Percentiles rank a stretch among this genome's conserved stretches.
Evolutionary conservation across 1,140 invertebrate species (phyloP).

Genomic region (Plectrocnemia conspersa): DNA sequence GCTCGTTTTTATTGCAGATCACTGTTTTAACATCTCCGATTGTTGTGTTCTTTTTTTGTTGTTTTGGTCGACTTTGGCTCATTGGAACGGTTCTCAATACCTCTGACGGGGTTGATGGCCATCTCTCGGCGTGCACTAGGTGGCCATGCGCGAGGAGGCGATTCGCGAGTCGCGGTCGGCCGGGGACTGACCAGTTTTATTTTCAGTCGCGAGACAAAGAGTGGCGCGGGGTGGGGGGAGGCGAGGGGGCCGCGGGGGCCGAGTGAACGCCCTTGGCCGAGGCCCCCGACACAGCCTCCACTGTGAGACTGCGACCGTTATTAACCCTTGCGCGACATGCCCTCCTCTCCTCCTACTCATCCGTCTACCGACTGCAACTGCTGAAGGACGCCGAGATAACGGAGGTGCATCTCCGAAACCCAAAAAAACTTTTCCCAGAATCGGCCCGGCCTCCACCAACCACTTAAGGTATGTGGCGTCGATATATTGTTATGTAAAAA

Average conservation of each 20-base stretch:
- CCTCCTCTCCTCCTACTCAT: not conserved
- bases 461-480: too few relatives aligned
- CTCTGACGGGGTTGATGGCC: conserved; percentile 6
- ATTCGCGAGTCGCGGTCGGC: conserved; percentile 38
- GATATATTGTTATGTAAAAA: too few relatives aligned
- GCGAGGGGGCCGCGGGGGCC: conserved; percentile 36
- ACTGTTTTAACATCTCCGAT: too few relatives aligned
- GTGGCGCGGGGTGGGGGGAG: conserved; percentile 32
- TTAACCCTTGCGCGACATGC: conserved; percentile 22
- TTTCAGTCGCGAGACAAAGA: conserved; percentile 8
- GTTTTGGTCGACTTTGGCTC: too few relatives aligned
- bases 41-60: too few relatives aligned
- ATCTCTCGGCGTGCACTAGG: not conserved
- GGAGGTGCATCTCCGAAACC: too few relatives aligned
- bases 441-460: too few relatives aligned
- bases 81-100: not conserved
- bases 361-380: too few relatives aligned
- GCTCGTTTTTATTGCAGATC: too few relatives aligned
- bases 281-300: conserved; percentile 44
- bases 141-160: conserved; percentile 6
- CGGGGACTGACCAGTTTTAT: conserved; percentile 38
- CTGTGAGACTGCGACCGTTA: conserved; percentile 32
- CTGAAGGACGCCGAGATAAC: too few relatives aligned
- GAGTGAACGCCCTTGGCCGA: conserved; percentile 35
- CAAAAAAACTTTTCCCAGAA: too few relatives aligned